These are phyloP conservation scores for Yasuhikotakia modesta DNA, from an alignment of 2,797 vertebrate species.

Conservation along the genomic window DNA sequence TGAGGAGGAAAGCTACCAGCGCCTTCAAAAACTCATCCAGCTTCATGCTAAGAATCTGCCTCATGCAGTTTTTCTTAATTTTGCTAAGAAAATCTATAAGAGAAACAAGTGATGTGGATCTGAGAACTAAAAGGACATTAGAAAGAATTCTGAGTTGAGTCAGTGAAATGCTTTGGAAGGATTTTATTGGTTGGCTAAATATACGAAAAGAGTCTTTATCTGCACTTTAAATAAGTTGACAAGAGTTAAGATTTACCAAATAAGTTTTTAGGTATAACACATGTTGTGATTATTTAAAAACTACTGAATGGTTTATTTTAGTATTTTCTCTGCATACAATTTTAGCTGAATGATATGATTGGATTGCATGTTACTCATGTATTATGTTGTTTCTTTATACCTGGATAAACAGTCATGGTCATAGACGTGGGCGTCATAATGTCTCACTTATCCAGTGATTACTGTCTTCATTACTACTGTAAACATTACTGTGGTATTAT, in stretches of 20 bases:
- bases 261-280: no score
- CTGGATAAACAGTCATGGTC: no score
- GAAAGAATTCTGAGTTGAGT: neutral
- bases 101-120: conserved; percentile 82
- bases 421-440: neutral
- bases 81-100: conserved; percentile 90
- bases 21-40: conserved; percentile 81
- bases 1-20: conserved; percentile 86
- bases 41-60: conserved; percentile 78
- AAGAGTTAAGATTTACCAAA: conserved; percentile 23
- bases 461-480: conserved; percentile 6
- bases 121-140: neutral
- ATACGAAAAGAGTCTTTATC: conserved; percentile 18
- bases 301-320: neutral
- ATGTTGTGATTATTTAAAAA: neutral
- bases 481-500: conserved; percentile 17
- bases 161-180: neutral
- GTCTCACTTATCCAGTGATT: neutral
- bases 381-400: neutral
- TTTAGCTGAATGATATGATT: neutral
- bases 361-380: neutral
- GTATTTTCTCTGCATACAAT: neutral
- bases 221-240: conserved; percentile 51
- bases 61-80: conserved; percentile 81
- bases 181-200: conserved; percentile 21